A percentile compares a stretch with the other conserved stretches of the same genome.
Conservation (phyloP, 2,888 invertebrate species). For the Trissolcus brochymenae region DNA sequence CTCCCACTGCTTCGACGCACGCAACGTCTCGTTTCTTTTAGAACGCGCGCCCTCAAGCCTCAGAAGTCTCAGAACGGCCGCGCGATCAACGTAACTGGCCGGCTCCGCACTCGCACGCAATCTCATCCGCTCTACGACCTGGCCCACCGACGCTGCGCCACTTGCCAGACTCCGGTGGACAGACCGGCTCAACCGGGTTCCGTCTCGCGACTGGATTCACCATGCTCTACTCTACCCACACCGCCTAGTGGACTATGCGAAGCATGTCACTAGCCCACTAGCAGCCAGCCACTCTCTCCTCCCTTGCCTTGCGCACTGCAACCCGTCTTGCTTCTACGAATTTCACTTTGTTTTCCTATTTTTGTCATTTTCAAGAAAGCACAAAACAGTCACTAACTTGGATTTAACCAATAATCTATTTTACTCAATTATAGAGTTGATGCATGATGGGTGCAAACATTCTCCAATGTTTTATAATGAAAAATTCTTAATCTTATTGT, state of each 20-base stretch:
- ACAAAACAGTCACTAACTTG: too few species aligned
- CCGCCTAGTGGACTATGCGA: conserved; percentile 26
- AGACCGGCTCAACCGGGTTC: conserved; percentile 43
- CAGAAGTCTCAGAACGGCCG: too few species aligned
- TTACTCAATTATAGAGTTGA: too few species aligned
- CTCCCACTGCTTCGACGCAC: neutral
- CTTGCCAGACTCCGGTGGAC: conserved; percentile 30
- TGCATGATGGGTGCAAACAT: too few species aligned
- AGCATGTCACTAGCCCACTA: conserved; percentile 21
- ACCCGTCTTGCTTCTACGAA: neutral
- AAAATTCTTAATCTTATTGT: too few species aligned
- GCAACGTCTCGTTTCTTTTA: neutral
- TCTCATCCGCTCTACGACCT: conserved; percentile 4
- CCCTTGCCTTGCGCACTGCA: conserved; percentile 30
- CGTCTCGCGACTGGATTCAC: conserved; percentile 39
- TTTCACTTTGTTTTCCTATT: too few species aligned
- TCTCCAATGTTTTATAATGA: too few species aligned
- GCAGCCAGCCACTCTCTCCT: conserved; percentile 22
- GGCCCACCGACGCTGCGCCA: conserved; percentile 20
- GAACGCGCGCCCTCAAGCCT: neutral
- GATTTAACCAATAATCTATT: too few species aligned
- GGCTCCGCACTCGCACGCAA: neutral
- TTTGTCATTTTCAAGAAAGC: too few species aligned
- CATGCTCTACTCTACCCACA: conserved; percentile 6
- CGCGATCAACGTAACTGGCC: neutral